A percentile compares a stretch with the other conserved stretches of the same genome.
Conservation (phyloP, 2,113 vertebrate genomes). For the Herpetotheres cachinnans region DNA sequence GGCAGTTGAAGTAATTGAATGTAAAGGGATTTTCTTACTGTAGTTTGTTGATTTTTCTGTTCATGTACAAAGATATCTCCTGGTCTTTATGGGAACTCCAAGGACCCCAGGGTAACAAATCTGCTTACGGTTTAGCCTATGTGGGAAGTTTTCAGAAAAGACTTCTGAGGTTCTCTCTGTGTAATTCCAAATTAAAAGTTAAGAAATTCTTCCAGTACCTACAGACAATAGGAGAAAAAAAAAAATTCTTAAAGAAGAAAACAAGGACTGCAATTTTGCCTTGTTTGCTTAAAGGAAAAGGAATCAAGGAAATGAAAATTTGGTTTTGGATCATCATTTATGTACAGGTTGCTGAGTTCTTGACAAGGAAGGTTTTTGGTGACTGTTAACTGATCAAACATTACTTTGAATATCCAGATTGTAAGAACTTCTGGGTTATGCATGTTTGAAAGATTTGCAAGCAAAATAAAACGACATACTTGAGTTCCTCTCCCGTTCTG, state of each 20-base stretch:
- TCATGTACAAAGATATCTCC: background rate
- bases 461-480: background rate
- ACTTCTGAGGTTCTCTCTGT: background rate
- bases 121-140: background rate
- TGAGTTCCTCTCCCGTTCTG: background rate
- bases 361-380: background rate
- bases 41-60: background rate
- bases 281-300: background rate
- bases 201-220: background rate
- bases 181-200: background rate
- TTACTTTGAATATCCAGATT: background rate
- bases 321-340: background rate
- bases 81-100: background rate
- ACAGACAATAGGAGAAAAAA: background rate
- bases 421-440: background rate
- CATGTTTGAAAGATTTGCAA: background rate
- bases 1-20: background rate
- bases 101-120: background rate
- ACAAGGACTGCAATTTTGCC: background rate
- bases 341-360: background rate
- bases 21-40: background rate
- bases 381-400: background rate
- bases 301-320: background rate
- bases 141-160: background rate
- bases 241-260: background rate